Base-by-base conservation (phyloP, 2,113 vertebrate genomes). In the Megaceryle torquata region DNA sequence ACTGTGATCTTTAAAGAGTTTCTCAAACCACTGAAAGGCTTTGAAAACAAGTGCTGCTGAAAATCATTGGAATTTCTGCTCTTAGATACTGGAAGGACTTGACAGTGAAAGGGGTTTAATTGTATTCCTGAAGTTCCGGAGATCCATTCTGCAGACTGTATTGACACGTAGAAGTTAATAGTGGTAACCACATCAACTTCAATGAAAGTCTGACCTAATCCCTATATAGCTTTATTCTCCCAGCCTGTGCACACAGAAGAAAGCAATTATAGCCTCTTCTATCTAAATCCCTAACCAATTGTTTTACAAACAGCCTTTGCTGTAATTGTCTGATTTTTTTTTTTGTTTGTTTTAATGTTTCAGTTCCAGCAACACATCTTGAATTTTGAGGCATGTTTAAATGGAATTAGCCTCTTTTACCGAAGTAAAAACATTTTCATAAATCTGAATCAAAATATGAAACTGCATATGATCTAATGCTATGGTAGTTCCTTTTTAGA, bases 401-500 rank as follows among this genome's bases (percentile, higher is more conserved):
- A 86, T 31, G 26, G 68, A 82, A 44, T 72, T n/a, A 37, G 78
- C 11, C 25, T 31, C 10, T 74, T 77, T 37, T 28, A 39, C 60
- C 37, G 22, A 67, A 77, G 21, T 13, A 13, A 56, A 44, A 46
- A 48, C 51, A 17, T 44, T 88, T 64, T 68, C 43, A 12, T 56
- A 64, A 68, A 77, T 29, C 16, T 28, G 67, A 75, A 88, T 93
- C 64, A 65, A 57, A 87, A 48, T 29, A 59, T 75, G 65, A 80
- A 95, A 88, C 82, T 69, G 50, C 83, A 28, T 93, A 87, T 97
- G 77, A 95, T 96, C 96, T 97, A 98, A 98, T 94, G 65, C 92
- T 96, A 17, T 3, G 92, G 91, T 97, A 97, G 75, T 98, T 98
- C 91, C 53, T 98, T 97, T 97, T 41, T 91, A 99, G 99, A 99